Base-by-base conservation (phyloP, 2,797 vertebrate genomes). In the Hybognathus amarus region DNA sequence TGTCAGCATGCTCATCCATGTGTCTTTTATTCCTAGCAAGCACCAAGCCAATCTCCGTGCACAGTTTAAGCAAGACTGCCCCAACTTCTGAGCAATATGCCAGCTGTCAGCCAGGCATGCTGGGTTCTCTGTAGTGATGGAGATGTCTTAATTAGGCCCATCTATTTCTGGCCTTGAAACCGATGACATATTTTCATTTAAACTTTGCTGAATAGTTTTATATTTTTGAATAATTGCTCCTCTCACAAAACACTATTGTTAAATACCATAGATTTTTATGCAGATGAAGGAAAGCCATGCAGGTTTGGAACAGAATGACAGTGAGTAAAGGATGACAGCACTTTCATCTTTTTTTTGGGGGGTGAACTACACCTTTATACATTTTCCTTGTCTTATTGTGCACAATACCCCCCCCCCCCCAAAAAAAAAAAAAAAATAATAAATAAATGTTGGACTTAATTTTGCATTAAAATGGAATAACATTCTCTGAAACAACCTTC, bases 81-180 rank as follows among this genome's bases (percentile, higher is more conserved):
- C 82, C 63, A 63, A 64, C 79, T 70, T 68, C 84, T 82, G 79
- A 52, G 82, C 82, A 83, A 79, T 82, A 87, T 84, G 82, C 42
- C 82, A 87, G 82, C 79, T 77, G 67, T 87, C 84, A 84, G 33
- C 45, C 70, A 38, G 81, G 11, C 86, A 45, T 79, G 82, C 87
- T 78, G 84, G 42, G 80, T 36, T 79, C 42, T 86, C 42, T 64
- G 45, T 82, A 20, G 22, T 79, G 74, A 85, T 47, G 61, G 64
- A 85, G 74, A 66, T 27, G 27, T 71, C 79, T 82, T 71, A 78
- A 86, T 87, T 82, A 84, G 73, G 69, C 68, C 24, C 75, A 81
- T 79, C 75, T 83, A 64, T 79, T 86, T 76, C 63, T 80, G 78
- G 63, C 59, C 68, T 81, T 63, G 59, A 83, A 85, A 77, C 2